Percentiles rank a stretch among this genome's conserved stretches.
Evolutionary conservation across 2,113 vertebrate species (phyloP).

Genomic region (Noctilio leporinus): DNA sequence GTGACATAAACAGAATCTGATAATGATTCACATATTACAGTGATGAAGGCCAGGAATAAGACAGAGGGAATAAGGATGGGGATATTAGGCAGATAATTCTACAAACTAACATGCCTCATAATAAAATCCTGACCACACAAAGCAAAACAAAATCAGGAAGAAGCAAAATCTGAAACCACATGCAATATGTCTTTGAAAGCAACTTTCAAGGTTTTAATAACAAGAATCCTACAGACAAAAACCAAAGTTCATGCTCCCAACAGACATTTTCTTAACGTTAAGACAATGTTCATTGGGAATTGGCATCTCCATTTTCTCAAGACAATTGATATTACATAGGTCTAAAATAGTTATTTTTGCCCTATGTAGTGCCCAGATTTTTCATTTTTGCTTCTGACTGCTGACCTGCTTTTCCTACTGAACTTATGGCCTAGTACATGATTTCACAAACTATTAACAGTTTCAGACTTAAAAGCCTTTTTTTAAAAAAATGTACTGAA

Average conservation of each 20-base stretch:
- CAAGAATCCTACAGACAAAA: not conserved
- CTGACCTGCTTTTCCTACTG: not conserved
- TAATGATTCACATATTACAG: slow-evolving; percentile 19
- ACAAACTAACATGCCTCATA: not conserved
- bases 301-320: not conserved
- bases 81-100: not conserved
- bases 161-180: slow-evolving; percentile 12
- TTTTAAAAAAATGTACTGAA: not conserved
- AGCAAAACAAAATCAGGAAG: not conserved
- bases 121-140: not conserved
- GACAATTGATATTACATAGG: not conserved
- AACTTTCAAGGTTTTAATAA: not conserved
- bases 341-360: not conserved
- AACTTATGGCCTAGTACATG: not conserved
- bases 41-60: not conserved
- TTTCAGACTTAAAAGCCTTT: not conserved
- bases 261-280: not conserved
- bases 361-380: not conserved
- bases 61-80: not conserved
- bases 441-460: not conserved
- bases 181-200: no score
- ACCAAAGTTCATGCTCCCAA: not conserved
- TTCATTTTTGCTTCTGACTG: not conserved
- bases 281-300: not conserved
- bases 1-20: slow-evolving; percentile 29